Evolutionary conservation across 2,113 vertebrate genomes (phyloP).

Genomic region (Triplophysa dalaica): DNA sequence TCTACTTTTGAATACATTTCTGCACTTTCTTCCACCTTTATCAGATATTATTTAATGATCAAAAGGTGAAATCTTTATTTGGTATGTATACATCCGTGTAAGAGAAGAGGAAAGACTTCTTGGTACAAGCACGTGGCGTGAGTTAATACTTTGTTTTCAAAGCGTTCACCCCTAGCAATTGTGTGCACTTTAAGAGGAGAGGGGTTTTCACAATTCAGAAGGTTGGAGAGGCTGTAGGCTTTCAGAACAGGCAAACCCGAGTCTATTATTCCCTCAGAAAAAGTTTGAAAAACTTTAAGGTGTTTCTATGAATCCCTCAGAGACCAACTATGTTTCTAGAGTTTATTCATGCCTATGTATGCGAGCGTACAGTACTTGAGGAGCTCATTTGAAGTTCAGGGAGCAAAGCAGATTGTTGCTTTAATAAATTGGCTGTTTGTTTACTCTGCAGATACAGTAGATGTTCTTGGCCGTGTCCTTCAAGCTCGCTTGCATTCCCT

Average conservation of each 20-base stretch:
- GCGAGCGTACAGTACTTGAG: background rate
- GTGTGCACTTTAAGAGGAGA: conserved; percentile 4
- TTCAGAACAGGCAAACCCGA: background rate
- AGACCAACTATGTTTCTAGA: background rate
- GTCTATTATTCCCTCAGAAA: conserved; percentile 29
- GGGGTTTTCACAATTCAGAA: background rate
- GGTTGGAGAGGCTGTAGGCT: background rate
- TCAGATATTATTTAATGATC: background rate
- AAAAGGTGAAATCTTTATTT: background rate
- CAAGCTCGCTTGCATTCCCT: conserved; percentile 10
- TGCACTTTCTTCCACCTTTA: background rate
- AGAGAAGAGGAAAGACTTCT: background rate
- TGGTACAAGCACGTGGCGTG: conserved; percentile 23
- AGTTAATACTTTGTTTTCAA: conserved; percentile 23
- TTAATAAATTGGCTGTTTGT: background rate
- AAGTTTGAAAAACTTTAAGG: conserved; percentile 1
- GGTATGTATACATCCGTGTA: conserved; percentile 6
- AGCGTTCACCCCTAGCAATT: conserved; percentile 2
- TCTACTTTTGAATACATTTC: background rate
- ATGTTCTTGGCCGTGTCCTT: background rate
- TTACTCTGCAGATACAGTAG: background rate
- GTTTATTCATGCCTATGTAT: background rate
- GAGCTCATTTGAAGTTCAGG: conserved; percentile 1
- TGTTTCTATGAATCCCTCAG: conserved; percentile 4
- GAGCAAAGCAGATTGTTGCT: background rate